Evolutionary conservation across 2,113 vertebrate genomes (phyloP).

Genomic region (Rhizomys pruinosus): DNA sequence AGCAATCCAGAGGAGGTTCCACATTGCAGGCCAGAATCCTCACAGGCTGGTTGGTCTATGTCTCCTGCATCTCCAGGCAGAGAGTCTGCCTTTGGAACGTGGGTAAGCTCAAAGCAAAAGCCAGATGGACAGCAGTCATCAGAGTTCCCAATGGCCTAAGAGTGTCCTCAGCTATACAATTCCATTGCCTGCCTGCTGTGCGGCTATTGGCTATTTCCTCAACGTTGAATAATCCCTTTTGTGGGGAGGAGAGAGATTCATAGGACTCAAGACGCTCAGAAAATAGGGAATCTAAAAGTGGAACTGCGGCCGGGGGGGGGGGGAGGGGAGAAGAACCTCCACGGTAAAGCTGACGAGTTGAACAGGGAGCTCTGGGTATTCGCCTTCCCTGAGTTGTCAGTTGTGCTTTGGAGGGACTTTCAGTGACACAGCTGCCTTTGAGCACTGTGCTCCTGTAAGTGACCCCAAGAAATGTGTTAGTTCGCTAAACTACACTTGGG

Average conservation of each 20-base stretch:
- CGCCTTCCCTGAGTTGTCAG: too few relatives aligned
- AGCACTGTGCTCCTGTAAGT: background rate
- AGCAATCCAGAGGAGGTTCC: background rate
- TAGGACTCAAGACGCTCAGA: background rate
- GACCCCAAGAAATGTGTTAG: background rate
- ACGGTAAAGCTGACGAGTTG: too few relatives aligned
- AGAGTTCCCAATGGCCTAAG: background rate
- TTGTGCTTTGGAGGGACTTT: background rate
- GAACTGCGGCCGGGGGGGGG: too few relatives aligned
- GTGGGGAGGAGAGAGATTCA: background rate
- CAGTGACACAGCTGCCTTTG: background rate
- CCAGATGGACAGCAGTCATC: background rate
- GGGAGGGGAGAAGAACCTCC: too few relatives aligned
- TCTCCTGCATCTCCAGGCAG: background rate
- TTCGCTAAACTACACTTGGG: background rate
- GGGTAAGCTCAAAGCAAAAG: background rate
- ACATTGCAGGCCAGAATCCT: background rate
- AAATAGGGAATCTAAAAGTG: background rate
- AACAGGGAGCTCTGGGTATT: too few relatives aligned
- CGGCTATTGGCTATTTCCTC: background rate
- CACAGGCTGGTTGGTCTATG: too few relatives aligned
- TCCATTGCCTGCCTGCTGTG: background rate
- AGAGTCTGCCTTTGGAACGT: background rate
- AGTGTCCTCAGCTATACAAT: too few relatives aligned
- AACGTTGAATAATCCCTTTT: background rate